phyloP scores from a whole-genome alignment of 2,113 vertebrate species.

The Odocoileus virginianus region DNA sequence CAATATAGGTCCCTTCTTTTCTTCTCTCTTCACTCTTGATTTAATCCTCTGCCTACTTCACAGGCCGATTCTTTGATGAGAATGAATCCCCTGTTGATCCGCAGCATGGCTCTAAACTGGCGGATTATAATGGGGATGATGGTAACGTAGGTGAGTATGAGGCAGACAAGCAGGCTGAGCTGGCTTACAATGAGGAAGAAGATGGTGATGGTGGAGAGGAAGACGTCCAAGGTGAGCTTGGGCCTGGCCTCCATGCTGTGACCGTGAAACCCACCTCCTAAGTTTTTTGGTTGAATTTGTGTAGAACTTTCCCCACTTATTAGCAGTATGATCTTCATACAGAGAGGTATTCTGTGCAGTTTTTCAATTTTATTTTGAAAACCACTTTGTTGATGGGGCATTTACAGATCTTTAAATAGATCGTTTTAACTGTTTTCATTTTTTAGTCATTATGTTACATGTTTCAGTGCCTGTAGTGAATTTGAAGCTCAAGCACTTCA shows the following conservation, averaged over 20 bases:
- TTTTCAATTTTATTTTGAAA: background rate
- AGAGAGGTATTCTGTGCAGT: background rate
- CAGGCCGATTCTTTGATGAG: slow-evolving; percentile 99
- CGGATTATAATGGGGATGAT: slow-evolving; percentile 99
- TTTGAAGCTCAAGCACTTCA: slow-evolving; percentile 46
- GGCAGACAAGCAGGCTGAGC: slow-evolving; percentile 99
- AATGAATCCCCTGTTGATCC: slow-evolving; percentile 99
- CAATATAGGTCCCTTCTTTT: slow-evolving; percentile 59
- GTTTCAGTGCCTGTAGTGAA: background rate
- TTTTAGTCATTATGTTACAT: slow-evolving; percentile 31
- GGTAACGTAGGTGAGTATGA: slow-evolving; percentile 99
- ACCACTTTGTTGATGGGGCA: background rate
- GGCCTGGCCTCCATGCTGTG: slow-evolving; percentile 84
- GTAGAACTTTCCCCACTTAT: slow-evolving; percentile 52
- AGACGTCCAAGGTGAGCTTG: slow-evolving; percentile 99
- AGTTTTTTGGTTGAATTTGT: slow-evolving; percentile 83
- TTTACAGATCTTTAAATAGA: background rate
- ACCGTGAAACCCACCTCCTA: slow-evolving; percentile 78
- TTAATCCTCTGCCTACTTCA: slow-evolving; percentile 94
- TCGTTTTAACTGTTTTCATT: background rate
- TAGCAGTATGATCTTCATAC: background rate
- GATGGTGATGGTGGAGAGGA: slow-evolving; percentile 99
- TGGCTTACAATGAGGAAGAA: slow-evolving; percentile 99
- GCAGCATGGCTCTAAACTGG: slow-evolving; percentile 98
- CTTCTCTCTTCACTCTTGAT: slow-evolving; percentile 86